Evolutionary conservation across 2,888 invertebrate species (phyloP).

Genomic region (Polydrusus tereticollis): DNA sequence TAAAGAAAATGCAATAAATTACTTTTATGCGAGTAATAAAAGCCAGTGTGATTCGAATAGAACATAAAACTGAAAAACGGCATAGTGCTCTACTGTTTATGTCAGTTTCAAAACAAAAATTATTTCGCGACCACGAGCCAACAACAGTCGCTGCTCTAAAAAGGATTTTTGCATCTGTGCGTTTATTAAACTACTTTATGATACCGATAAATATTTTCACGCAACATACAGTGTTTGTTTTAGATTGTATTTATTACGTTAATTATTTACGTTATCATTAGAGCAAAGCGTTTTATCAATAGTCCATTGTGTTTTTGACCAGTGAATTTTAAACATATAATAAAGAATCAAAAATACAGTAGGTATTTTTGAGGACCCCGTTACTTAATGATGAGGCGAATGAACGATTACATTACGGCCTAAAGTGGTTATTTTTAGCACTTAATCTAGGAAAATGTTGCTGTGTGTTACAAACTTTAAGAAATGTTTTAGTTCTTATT

Average conservation of each 20-base stretch:
- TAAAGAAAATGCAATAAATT: slow-evolving; percentile 37
- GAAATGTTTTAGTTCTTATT: no score
- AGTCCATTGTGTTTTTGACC: no score
- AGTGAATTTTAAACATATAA: no score
- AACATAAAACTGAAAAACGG: slow-evolving; percentile 32
- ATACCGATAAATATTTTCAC: not conserved
- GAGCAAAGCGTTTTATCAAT: no score
- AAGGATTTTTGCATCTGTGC: not conserved
- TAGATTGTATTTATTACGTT: not conserved
- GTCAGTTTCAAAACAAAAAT: slow-evolving; percentile 28
- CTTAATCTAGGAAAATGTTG: no score
- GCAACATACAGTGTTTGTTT: not conserved
- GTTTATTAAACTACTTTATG: not conserved
- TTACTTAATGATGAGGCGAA: no score
- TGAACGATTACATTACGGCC: no score
- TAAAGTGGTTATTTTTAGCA: no score
- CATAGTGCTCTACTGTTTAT: slow-evolving; percentile 19
- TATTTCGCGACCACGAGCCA: slow-evolving; percentile 6
- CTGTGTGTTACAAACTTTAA: no score
- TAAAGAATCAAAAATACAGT: no score
- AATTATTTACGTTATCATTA: not conserved
- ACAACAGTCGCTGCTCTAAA: slow-evolving; percentile 3
- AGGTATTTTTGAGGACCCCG: no score
- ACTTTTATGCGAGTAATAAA: slow-evolving; percentile 36
- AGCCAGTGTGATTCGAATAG: slow-evolving; percentile 25